Evolutionary conservation across 2,888 invertebrate species (phyloP).

Genomic region (Drosophila nigricruria): DNA sequence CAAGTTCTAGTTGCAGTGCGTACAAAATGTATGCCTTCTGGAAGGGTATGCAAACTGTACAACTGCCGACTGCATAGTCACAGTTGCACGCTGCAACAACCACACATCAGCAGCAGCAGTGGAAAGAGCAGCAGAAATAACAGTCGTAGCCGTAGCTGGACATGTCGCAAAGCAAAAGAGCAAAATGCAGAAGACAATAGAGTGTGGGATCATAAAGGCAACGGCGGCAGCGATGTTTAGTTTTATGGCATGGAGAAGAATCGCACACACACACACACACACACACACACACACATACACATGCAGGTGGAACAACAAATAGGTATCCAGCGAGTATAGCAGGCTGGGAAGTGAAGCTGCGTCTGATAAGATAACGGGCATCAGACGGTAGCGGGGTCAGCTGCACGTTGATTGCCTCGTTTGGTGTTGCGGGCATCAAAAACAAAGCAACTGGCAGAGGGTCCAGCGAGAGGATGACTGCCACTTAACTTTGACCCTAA

Average conservation of each 20-base stretch:
- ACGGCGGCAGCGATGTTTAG: slow-evolving; percentile 36
- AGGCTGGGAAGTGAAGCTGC: slow-evolving; percentile 24
- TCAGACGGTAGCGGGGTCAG: slow-evolving; percentile 11
- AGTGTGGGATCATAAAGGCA: slow-evolving; percentile 45
- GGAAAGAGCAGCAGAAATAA: slow-evolving; percentile 7
- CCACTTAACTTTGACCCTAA: slow-evolving; percentile 75
- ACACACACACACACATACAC: slow-evolving; percentile 6
- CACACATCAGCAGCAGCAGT: slow-evolving; percentile 12
- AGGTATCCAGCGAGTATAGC: background rate
- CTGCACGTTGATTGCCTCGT: slow-evolving; percentile 56
- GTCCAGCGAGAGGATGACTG: slow-evolving; percentile 51
- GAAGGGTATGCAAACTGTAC: slow-evolving; percentile 1
- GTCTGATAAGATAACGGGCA: slow-evolving; percentile 37
- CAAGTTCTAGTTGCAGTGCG: background rate
- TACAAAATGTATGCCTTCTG: no score
- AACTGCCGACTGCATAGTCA: slow-evolving; percentile 38
- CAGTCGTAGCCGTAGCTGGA: slow-evolving; percentile 9
- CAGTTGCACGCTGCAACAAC: slow-evolving; percentile 35
- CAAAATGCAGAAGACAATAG: slow-evolving; percentile 42
- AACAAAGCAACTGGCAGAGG: slow-evolving; percentile 45
- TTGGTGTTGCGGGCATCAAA: slow-evolving; percentile 45
- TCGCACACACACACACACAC: slow-evolving; percentile 13
- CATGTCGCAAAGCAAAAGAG: slow-evolving; percentile 38
- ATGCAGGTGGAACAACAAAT: slow-evolving; percentile 30
- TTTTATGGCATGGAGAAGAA: slow-evolving; percentile 32